Base-by-base conservation (phyloP, 2,113 vertebrate species). In the Polypterus senegalus region DNA sequence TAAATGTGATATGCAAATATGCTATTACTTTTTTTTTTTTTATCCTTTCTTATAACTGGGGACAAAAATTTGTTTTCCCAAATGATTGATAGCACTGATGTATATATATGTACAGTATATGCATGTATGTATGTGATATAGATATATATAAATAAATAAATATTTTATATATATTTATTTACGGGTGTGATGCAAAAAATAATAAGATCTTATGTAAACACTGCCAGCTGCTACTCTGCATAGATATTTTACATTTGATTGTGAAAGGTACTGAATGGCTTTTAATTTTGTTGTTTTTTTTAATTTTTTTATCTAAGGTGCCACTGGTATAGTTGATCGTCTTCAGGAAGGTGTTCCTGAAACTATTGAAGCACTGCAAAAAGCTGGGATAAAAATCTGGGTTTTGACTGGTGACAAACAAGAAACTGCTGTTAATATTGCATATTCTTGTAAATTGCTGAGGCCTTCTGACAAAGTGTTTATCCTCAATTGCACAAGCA, bases 391-490 rank as follows among this genome's bases (percentile, higher is more conserved):
- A 69, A 93, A 87, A 72, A 83, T 97, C 52, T 98, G 95, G 94
- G 91, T 98, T 77, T 82, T 97, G 58, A 97, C 94, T 0, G 95
- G 95, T 59, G 95, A 98, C 76, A 98, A 97, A 70, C 89, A 88
- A 65, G 95, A 98, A 79, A 98, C 95, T 0, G 94, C 95, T 61
- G 66, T 97, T 74, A 97, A 92, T 69, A 89, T 97, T 2, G 92
- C 92, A 1, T 89, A 83, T 59, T 88, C 93, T 3, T 97, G 92
- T 73, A 91, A 80, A 65, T 87, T 98, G 0, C 80, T 97, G 6
- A 72, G 84, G 44, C 70, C 80, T 0, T 70, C 69, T 1, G 92
- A 97, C 71, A 79, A 66, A 11, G 81, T 98, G 64, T 87, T 94
- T 67, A 80, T 75, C 6, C 86, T 89, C 47, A 85, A 80, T 62